phyloP scores from a whole-genome alignment of 2,888 invertebrate genomes.

The Drosophila imparisetae region DNA sequence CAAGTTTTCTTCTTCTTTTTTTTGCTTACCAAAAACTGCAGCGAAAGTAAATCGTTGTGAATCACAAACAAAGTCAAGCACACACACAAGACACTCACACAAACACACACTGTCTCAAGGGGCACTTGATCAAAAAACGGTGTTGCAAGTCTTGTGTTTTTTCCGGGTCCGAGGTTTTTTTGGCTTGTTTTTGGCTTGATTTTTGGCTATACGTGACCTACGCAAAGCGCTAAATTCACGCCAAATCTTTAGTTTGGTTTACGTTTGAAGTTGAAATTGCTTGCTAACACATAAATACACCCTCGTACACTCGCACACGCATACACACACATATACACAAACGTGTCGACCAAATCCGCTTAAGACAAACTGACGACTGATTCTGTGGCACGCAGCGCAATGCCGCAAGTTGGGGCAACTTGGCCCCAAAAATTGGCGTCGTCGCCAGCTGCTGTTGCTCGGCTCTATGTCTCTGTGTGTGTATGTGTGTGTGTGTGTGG shows the following conservation, averaged over 20 bases:
- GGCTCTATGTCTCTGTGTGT: conserved; percentile 8
- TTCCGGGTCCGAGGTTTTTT: neutral
- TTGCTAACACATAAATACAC: conserved; percentile 15
- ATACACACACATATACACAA: conserved; percentile 51
- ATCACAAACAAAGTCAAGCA: conserved; percentile 39
- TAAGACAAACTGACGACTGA: conserved; percentile 82
- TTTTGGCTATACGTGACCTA: conserved; percentile 67
- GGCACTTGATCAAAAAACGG: conserved; percentile 19
- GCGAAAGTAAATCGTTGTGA: conserved; percentile 77
- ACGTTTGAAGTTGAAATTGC: conserved; percentile 5
- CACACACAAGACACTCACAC: conserved; percentile 25
- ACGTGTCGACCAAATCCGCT: conserved; percentile 79
- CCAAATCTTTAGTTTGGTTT: conserved; percentile 15
- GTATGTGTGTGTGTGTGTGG: neutral
- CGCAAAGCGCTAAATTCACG: conserved; percentile 67
- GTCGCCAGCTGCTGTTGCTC: conserved; percentile 29
- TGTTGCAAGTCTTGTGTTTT: conserved; percentile 9
- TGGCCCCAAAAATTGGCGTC: conserved; percentile 57
- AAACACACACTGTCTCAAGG: conserved; percentile 20
- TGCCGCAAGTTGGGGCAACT: conserved; percentile 66
- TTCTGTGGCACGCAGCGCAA: conserved; percentile 63
- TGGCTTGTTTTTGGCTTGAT: neutral
- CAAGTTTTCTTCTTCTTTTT: conserved; percentile 34
- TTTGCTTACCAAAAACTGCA: conserved; percentile 29
- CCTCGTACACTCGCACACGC: conserved; percentile 25